phyloP scores from a whole-genome alignment of 1,140 invertebrate species.

The Panagrolaimus sp. region DNA sequence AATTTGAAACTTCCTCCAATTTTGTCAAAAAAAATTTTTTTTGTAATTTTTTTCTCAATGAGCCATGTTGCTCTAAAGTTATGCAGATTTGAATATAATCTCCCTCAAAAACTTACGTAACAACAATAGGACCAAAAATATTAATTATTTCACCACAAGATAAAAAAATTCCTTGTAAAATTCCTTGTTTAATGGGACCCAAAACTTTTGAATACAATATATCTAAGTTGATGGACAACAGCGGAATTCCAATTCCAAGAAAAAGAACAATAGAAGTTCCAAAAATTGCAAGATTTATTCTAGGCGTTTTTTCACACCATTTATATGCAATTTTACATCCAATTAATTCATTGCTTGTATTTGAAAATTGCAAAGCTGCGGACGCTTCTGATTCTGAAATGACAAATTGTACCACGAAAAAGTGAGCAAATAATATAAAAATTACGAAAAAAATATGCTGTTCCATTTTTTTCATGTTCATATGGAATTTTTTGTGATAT shows the following conservation, averaged over 20 bases:
- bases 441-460: not conserved
- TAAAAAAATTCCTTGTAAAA: not conserved
- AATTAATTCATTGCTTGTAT: not conserved
- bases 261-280: not conserved
- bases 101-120: not conserved
- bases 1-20: too few species aligned
- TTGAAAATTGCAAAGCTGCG: not conserved
- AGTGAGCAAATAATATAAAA: too few species aligned
- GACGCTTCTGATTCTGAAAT: not conserved
- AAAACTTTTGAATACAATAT: constrained; percentile 7
- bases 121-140: not conserved
- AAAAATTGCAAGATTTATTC: not conserved
- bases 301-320: not conserved
- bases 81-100: too few species aligned
- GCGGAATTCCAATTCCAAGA: not conserved
- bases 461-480: not conserved
- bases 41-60: too few species aligned
- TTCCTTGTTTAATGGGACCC: constrained; percentile 1
- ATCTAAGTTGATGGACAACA: not conserved
- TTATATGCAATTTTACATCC: not conserved
- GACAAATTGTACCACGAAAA: too few species aligned
- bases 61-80: too few species aligned
- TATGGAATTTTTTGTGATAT: not conserved
- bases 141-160: not conserved
- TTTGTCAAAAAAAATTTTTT: too few species aligned